A percentile compares a stretch with the other conserved stretches of the same genome.
These are phyloP conservation scores for Siderastrea siderea DNA, from an alignment of 92 coral and sea anemone genomes.

Conservation along the genomic window DNA sequence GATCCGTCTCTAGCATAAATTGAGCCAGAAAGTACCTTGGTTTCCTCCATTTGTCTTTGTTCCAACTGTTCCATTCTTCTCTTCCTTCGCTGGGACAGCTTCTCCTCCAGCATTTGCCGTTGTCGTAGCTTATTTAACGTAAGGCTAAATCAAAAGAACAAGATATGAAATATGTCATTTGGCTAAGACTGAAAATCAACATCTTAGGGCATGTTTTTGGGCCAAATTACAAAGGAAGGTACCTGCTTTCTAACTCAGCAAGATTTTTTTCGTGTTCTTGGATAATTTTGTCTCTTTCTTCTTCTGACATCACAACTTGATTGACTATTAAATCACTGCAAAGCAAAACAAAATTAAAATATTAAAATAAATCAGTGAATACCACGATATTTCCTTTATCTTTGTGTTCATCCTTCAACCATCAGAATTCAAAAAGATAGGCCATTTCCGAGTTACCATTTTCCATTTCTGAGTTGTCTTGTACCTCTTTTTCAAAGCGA, in stretches of 20 bases:
- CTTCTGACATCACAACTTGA: slow-evolving; percentile 96
- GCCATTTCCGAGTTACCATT: too few species aligned
- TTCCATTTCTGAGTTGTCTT: too few species aligned
- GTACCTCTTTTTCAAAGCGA: too few species aligned
- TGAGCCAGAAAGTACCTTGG: slow-evolving; percentile 55
- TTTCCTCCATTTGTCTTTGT: slow-evolving; percentile 83
- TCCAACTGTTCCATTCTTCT: slow-evolving; percentile 80
- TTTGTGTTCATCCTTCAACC: too few species aligned
- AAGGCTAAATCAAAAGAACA: slow-evolving; percentile 60
- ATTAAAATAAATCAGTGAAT: neutral
- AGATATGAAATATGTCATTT: neutral
- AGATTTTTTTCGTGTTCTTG: slow-evolving; percentile 95
- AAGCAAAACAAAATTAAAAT: neutral
- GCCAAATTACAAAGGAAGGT: neutral
- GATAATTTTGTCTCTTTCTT: slow-evolving; percentile 89
- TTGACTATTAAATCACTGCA: slow-evolving; percentile 90
- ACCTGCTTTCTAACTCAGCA: slow-evolving; percentile 95
- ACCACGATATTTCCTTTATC: too few species aligned
- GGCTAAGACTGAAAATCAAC: neutral
- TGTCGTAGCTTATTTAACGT: slow-evolving; percentile 96
- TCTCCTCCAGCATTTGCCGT: slow-evolving; percentile 89
- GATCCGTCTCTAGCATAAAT: too few species aligned
- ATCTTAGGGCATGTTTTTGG: neutral
- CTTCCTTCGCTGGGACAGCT: slow-evolving; percentile 82
- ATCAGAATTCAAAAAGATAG: too few species aligned